Percentiles rank a stretch among this genome's conserved stretches.
Evolutionary conservation across 23 tunicate species (phyloP).

Genomic region (Ascidia mentula): DNA sequence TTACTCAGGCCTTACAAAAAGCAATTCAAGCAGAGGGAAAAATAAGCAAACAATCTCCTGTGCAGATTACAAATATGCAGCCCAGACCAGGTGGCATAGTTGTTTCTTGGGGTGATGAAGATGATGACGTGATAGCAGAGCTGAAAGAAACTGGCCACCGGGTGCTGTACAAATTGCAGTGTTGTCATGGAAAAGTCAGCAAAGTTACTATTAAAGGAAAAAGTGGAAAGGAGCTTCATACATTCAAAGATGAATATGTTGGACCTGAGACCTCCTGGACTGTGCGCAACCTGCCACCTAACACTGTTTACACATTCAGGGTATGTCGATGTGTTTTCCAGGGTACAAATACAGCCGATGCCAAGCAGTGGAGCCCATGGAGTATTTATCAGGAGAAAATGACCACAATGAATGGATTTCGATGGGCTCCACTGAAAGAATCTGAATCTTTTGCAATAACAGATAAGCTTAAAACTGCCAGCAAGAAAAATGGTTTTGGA

Average conservation of each 20-base stretch:
- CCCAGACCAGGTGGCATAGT: constrained; percentile 83
- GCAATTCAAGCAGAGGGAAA: constrained; percentile 30
- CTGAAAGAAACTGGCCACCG: constrained; percentile 21
- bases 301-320: constrained; percentile 79
- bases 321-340: constrained; percentile 44
- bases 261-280: constrained; percentile 34
- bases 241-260: constrained; percentile 58
- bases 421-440: constrained; percentile 56
- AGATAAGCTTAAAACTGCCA: constrained; percentile 44
- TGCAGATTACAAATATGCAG: constrained; percentile 58
- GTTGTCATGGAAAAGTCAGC: constrained; percentile 59
- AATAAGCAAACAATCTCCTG: constrained; percentile 57
- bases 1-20: constrained; percentile 20
- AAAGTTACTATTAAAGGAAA: neutral
- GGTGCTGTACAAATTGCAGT: constrained; percentile 58
- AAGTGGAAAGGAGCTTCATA: constrained; percentile 1
- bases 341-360: neutral
- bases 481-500: constrained; percentile 23
- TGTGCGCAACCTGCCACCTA: constrained; percentile 56
- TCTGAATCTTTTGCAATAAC: constrained; percentile 30
- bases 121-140: constrained; percentile 32
- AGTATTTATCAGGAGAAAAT: constrained; percentile 85
- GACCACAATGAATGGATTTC: constrained; percentile 65
- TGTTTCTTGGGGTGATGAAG: constrained; percentile 54
- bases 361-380: constrained; percentile 88